A percentile compares a stretch with the other conserved stretches of the same genome.
These are phyloP conservation scores for Stictonetta naevosa DNA, from an alignment of 2,113 vertebrate species.

Conservation along the genomic window DNA sequence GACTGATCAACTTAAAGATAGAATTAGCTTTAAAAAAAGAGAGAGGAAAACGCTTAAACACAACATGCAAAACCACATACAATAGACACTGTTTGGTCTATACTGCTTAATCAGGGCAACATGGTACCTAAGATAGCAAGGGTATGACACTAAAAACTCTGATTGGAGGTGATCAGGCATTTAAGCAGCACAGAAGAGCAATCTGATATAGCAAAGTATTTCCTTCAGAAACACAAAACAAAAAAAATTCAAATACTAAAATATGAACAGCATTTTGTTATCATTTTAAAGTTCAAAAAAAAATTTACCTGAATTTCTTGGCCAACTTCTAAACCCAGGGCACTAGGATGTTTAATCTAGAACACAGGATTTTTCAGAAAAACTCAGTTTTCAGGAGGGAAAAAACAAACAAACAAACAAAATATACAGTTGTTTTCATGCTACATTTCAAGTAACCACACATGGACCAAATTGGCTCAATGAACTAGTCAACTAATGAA, in stretches of 20 bases:
- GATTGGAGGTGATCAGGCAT: not conserved
- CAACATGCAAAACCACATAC: not conserved
- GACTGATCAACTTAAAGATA: not conserved
- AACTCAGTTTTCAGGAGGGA: too few species aligned
- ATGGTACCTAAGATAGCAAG: not conserved
- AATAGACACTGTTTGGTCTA: not conserved
- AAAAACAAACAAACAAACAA: too few species aligned
- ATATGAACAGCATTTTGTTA: not conserved
- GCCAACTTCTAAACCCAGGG: conserved; percentile 92
- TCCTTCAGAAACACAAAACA: not conserved
- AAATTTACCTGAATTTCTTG: conserved; percentile 94
- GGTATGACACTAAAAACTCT: not conserved
- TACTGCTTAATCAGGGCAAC: not conserved
- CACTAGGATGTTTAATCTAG: conserved; percentile 94
- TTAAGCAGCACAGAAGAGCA: not conserved
- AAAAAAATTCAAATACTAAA: not conserved
- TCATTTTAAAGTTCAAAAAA: not conserved
- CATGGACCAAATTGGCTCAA: too few species aligned
- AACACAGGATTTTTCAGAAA: conserved; percentile 29
- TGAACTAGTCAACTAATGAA: too few species aligned
- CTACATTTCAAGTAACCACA: too few species aligned
- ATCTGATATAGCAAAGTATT: not conserved
- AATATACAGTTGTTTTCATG: too few species aligned
- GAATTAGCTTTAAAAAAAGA: not conserved
- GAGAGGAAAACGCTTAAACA: too few species aligned